Percentiles rank a stretch among this genome's conserved stretches.
phyloP scores from a whole-genome alignment of 2,888 invertebrate species.

The Chironomus riparius region DNA sequence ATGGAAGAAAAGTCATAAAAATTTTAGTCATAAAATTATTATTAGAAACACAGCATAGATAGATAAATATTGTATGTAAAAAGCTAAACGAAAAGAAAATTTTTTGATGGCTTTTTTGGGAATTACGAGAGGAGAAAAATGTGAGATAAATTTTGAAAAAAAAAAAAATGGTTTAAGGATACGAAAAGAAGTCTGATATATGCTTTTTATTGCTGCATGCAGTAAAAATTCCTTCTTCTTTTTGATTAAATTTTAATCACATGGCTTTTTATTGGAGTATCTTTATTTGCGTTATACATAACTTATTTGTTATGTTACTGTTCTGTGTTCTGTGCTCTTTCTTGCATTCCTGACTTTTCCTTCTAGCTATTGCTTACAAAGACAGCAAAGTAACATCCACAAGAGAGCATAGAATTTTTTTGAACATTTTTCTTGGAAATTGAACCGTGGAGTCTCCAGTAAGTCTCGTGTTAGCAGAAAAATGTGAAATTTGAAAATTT shows the following conservation, averaged over 20 bases:
- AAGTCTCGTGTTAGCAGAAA: too few species aligned
- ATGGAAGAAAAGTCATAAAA: not conserved
- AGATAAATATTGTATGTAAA: not conserved
- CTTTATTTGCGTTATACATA: not conserved
- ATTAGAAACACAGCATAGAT: constrained; percentile 13
- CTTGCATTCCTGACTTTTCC: not conserved
- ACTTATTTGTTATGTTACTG: not conserved
- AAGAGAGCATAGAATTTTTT: not conserved
- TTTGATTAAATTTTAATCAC: constrained; percentile 3
- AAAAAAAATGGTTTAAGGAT: not conserved
- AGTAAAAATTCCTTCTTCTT: not conserved
- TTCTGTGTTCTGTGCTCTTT: not conserved
- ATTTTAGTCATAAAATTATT: constrained; percentile 24
- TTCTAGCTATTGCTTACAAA: not conserved
- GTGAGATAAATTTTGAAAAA: constrained; percentile 4
- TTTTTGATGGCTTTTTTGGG: constrained; percentile 21
- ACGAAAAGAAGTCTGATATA: not conserved
- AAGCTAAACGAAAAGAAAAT: not conserved
- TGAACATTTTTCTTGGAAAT: not conserved
- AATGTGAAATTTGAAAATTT: not conserved
- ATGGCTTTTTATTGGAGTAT: not conserved
- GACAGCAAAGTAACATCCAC: not conserved
- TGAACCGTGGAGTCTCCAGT: not conserved
- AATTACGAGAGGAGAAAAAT: not conserved
- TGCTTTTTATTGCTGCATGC: not conserved